phyloP scores from a whole-genome alignment of 2,113 vertebrate genomes.

The Rhinichthys klamathensis region DNA sequence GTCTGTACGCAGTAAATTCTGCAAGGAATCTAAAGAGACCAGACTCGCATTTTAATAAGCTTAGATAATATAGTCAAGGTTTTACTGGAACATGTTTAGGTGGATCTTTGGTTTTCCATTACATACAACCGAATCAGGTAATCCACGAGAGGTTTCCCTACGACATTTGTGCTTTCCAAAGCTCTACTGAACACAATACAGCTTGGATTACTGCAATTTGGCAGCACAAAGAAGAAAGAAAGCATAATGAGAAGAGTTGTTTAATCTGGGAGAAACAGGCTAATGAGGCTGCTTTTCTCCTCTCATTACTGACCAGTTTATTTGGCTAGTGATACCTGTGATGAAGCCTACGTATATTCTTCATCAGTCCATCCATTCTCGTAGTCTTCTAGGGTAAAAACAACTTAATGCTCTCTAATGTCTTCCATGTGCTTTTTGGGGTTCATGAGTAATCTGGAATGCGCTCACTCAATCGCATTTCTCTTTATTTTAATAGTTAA shows the following conservation, averaged over 20 bases:
- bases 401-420: slow-evolving; percentile 40
- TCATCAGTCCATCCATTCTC: not conserved
- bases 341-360: slow-evolving; percentile 8
- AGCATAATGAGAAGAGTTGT: slow-evolving; percentile 13
- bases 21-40: not conserved
- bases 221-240: slow-evolving; percentile 21
- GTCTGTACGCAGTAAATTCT: not conserved
- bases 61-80: not conserved
- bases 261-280: slow-evolving; percentile 14
- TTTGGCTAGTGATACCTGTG: slow-evolving; percentile 8
- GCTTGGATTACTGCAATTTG: slow-evolving; percentile 26
- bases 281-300: not conserved
- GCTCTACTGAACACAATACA: slow-evolving; percentile 1
- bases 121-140: slow-evolving; percentile 2
- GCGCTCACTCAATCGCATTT: slow-evolving; percentile 13
- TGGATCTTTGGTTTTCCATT: slow-evolving; percentile 32
- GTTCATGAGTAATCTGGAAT: slow-evolving; percentile 38
- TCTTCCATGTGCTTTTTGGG: slow-evolving; percentile 41
- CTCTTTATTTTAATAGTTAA: not conserved
- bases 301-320: not conserved
- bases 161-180: not conserved
- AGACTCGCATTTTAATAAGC: not conserved
- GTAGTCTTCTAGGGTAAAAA: slow-evolving; percentile 2
- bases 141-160: not conserved
- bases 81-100: not conserved